Evolutionary conservation across 2,888 invertebrate species (phyloP), one percentile per base, ranked within the genome.

Genomic region (Caprella mutica): DNA sequence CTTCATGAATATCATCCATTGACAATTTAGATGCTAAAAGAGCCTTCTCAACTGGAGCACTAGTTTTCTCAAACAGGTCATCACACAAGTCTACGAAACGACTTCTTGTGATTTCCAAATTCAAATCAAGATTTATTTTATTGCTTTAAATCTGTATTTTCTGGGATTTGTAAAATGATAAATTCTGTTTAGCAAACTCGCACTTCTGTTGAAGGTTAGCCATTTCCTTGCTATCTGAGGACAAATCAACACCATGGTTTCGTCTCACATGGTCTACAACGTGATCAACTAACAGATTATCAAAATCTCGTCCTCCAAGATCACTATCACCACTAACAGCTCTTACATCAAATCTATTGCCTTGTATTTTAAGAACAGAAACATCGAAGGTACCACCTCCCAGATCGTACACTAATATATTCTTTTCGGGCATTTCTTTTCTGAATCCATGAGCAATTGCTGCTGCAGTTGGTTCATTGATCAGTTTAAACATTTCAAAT

Each of bases 21-120:
- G 67, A 65, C 2, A 73, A 70, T 35, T 69, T 67, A 6, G 68
- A 59, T 61, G 82, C 72, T 5, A 8, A 8, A 9, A 46, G 4
- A 1, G 46, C 46, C 8, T 24, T 9, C 8, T 46, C 46, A 8
- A 46, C 46, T 17, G 27, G 29, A 26, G 26, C n/a, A 26, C 26
- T 27, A 5, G 46, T 23, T 2, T 46, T 12, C 14, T 27, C 26
- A 23, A 46, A 46, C 12, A 46, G 14, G 14, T 46, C 46, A 17
- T 9, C 24, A 17, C 46, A 46, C n/a, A 46, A 29, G n/a, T 29
- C 17, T 27, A 29, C 46, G 6, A 46, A 27, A 8, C 27, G 8
- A 29, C 23, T 46, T 14, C 27, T 26, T 14, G 46, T 26, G 27
- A 46, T 2, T 8, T 8, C 46, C n/a, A n/a, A n/a, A n/a, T n/a